Evolutionary conservation across 2,888 invertebrate species (phyloP), one percentile per base, ranked within the genome.

Genomic region (Pammene aurita): DNA sequence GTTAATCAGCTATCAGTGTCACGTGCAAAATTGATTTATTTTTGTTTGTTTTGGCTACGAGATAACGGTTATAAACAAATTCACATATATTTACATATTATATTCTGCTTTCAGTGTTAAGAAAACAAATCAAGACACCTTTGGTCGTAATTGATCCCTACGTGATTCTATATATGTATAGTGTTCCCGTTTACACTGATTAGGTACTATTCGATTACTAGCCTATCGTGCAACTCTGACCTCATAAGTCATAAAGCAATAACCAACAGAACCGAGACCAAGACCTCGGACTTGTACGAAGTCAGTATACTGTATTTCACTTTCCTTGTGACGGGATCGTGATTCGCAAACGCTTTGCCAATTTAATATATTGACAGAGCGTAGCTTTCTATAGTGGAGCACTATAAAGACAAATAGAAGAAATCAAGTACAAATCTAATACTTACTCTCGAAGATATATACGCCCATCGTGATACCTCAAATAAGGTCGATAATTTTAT

Each of bases 281-380:
- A 34, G 54, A 41, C 16, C 6, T 6, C 18, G 2, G 16, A 18
- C 18, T 41, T 26, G 41, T 57, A 18, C 13, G 42, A n/a, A 52
- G 50, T 62, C 50, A 41, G 41, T 9, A 41, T 62, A 62, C 62
- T 62, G 62, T 38, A 44, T 16, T 35, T 11, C 14, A 61, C 13
- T 11, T 16, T 16, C 4, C 9, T 11, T 62, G 50, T 18, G 77
- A 77, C 75, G 74, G 77, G 78, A 82, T 88, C 86, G 85, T 87
- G 87, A 87, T 84, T 80, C 71, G 72, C 74, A 71, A 83, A 77
- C 77, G 80, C 80, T 78, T 79, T 75, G 79, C 80, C 78, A 80
- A 83, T 82, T 82, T 83, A 83, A 82, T 82, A 81, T 82, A 85
- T 81, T 78, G 82, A 76, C 76, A 76, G 77, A 48, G 61, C 63